Conservation (phyloP, 2,888 invertebrate genomes). For the Beris morrisii region DNA sequence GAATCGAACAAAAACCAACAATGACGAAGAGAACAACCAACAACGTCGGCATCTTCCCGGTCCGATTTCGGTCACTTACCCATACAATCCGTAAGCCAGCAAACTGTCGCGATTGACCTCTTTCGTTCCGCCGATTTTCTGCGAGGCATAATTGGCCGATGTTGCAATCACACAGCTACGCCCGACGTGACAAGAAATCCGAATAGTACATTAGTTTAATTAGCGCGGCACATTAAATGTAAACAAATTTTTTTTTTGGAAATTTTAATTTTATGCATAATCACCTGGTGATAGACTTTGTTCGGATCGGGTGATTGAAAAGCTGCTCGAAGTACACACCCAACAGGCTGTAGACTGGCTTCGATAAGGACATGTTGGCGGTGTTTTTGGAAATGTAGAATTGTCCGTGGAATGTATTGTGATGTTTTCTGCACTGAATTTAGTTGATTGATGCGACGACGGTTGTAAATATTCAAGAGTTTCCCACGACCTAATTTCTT, state of each 20-base stretch:
- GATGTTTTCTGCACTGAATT: too few relatives aligned
- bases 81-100: slow-evolving; percentile 74
- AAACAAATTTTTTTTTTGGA: slow-evolving; percentile 12
- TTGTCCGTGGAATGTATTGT: too few relatives aligned
- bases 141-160: slow-evolving; percentile 73
- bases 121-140: slow-evolving; percentile 68
- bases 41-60: too few relatives aligned
- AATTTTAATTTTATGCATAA: slow-evolving; percentile 26
- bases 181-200: slow-evolving; percentile 45
- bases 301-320: slow-evolving; percentile 73
- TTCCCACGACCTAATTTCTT: too few relatives aligned
- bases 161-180: slow-evolving; percentile 73
- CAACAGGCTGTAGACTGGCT: slow-evolving; percentile 69
- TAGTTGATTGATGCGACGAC: too few relatives aligned
- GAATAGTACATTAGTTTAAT: background rate
- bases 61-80: slow-evolving; percentile 57
- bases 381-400: too few relatives aligned
- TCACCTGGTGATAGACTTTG: slow-evolving; percentile 80
- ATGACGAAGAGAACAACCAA: slow-evolving; percentile 19
- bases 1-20: slow-evolving; percentile 8
- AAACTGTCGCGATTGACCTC: slow-evolving; percentile 67
- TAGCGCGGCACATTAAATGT: background rate
- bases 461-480: too few relatives aligned
- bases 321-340: slow-evolving; percentile 75
- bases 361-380: slow-evolving; percentile 55